Conservation (phyloP, 2,888 invertebrate genomes). For the Drosophila longiperda region DNA sequence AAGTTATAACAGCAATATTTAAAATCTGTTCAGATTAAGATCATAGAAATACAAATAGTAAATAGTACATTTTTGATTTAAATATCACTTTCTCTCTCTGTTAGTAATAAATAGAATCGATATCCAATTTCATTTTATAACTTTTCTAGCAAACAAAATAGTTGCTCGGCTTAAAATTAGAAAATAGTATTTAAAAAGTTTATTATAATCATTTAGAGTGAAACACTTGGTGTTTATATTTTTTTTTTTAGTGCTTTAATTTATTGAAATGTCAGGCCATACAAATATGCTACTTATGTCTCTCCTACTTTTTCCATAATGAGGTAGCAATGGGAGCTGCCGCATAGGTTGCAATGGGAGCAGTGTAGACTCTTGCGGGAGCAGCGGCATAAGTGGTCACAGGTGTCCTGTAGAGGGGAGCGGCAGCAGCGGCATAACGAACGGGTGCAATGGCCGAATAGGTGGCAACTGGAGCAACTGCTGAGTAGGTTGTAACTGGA, state of each 20-base stretch:
- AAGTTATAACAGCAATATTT: not conserved
- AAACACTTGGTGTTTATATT: not conserved
- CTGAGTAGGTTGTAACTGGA: constrained; percentile 27
- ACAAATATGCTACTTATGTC: not conserved
- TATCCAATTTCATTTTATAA: not conserved
- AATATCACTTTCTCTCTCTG: not conserved
- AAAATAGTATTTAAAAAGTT: not conserved
- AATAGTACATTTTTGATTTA: not conserved
- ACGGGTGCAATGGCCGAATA: constrained; percentile 38
- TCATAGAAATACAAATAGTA: not conserved
- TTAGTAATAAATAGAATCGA: not conserved
- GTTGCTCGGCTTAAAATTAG: not conserved
- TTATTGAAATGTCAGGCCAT: constrained; percentile 13
- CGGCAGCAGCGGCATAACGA: constrained; percentile 18
- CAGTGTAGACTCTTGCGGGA: constrained; percentile 28
- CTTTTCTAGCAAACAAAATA: not conserved
- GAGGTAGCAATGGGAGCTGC: constrained; percentile 19
- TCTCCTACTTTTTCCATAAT: constrained; percentile 33
- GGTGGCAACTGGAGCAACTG: constrained; percentile 31
- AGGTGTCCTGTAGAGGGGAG: constrained; percentile 35
- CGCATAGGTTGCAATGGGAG: constrained; percentile 28
- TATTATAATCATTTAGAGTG: not conserved
- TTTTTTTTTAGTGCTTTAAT: constrained; percentile 21
- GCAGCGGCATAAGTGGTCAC: constrained; percentile 33
- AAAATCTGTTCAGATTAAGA: not conserved